These are phyloP conservation scores for Rachycentron canadum DNA, from an alignment of 2,797 vertebrate genomes.

Conservation along the genomic window DNA sequence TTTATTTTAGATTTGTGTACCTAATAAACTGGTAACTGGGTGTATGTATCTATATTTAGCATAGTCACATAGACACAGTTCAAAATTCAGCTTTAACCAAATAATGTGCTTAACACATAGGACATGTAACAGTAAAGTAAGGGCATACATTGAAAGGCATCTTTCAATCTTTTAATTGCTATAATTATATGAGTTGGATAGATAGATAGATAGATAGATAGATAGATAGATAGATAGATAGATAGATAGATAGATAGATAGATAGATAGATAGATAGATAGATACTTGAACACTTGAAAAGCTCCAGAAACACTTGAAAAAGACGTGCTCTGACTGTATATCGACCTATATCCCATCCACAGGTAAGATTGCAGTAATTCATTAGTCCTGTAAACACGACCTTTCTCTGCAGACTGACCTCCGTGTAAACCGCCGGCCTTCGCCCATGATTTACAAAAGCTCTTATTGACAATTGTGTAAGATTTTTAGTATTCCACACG, in stretches of 20 bases:
- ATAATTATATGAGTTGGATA: neutral
- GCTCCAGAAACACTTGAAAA: neutral
- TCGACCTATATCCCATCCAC: slow-evolving; percentile 31
- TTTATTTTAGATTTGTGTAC: neutral
- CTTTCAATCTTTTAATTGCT: neutral
- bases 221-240: slow-evolving; percentile 21
- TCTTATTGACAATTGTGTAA: slow-evolving; percentile 49
- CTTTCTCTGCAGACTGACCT: slow-evolving; percentile 12
- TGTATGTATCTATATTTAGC: neutral
- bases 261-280: neutral
- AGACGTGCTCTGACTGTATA: neutral
- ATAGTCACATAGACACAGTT: neutral
- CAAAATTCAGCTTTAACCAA: neutral
- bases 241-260: slow-evolving; percentile 18
- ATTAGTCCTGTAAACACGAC: neutral
- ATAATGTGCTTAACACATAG: neutral
- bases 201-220: neutral
- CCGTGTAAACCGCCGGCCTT: slow-evolving; percentile 12
- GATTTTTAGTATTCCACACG: slow-evolving; percentile 59
- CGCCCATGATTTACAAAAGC: slow-evolving; percentile 29
- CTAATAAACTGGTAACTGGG: neutral
- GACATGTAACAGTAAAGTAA: slow-evolving; percentile 2
- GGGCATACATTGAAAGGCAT: neutral
- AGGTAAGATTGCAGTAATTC: slow-evolving; percentile 19
- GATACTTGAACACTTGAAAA: too few relatives aligned